Base-by-base conservation (phyloP, 2,797 vertebrate genomes). In the Sebastes cheni region DNA sequence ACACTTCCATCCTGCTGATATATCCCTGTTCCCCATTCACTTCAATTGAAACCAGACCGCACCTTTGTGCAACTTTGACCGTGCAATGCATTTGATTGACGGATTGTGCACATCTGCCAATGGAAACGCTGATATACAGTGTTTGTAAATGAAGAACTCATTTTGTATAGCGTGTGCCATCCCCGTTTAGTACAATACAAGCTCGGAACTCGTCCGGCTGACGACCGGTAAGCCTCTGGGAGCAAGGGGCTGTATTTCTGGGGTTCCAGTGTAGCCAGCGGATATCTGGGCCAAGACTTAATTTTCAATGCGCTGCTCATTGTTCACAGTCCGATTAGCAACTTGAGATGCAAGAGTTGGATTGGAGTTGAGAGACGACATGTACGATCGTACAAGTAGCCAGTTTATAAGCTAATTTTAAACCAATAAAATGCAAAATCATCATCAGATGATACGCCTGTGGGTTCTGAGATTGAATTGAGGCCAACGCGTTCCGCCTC, bases 301-400 rank as follows among this genome's bases (percentile, higher is more conserved):
- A 18, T 8, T 20, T 50, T 50, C 46, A 0, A 0, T 50, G 46
- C 46, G 18, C 0, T 0, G 46, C 46, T 50, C 8, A n/a, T 50
- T 50, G 46, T 4, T 50, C 18, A 0, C 18, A 20, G 46, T 50
- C 46, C 18, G 0, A 50, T 8, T 50, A 20, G 18, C 46, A 50
- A 50, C 46, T 20, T 50, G 46, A 50, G 46, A 50, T 50, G 46
- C 46, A 20, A 50, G 46, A 50, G 42, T 9, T 50, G 46, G 46
- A 50, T 20, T 50, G 46, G 18, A 52, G 46, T 20, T 52, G 46
- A 52, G 46, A 52, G 46, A 52, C 18, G 18, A 50, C 46, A 50
- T 18, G 42, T 50, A 50, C 42, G 18, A 50, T 50, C 7, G 42
- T 18, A 52, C 46, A 52, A 52, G 18, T 20, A 52, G 46, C 46